Conservation (phyloP, 1,140 invertebrate species). For the Stegodyphus dumicola region DNA sequence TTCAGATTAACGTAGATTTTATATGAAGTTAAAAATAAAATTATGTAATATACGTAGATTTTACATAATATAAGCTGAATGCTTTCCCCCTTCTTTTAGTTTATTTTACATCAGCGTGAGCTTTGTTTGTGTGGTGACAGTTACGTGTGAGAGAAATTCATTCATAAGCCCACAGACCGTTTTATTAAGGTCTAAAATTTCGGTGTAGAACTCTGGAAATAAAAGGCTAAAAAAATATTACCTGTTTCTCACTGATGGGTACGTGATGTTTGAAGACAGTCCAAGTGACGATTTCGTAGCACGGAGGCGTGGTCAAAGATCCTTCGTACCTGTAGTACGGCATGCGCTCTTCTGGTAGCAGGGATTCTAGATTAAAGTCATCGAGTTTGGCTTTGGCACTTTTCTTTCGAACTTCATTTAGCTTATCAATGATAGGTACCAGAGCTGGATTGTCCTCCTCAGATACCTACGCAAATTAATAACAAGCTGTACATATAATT, state of each 20-base stretch:
- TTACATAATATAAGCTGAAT: no score
- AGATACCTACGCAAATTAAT: slow-evolving; percentile 63
- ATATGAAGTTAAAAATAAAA: no score
- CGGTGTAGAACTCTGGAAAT: no score
- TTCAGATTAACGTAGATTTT: no score
- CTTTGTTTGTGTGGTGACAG: no score
- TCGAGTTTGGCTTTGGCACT: slow-evolving; percentile 67
- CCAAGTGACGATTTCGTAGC: slow-evolving; percentile 89
- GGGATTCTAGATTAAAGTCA: slow-evolving; percentile 69
- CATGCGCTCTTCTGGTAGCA: slow-evolving; percentile 72
- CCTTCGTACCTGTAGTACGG: slow-evolving; percentile 84
- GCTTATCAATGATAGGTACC: slow-evolving; percentile 72
- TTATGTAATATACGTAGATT: no score
- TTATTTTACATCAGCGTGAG: no score
- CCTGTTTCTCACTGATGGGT: slow-evolving; percentile 81
- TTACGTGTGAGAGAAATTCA: no score
- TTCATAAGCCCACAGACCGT: no score
- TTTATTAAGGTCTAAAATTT: no score
- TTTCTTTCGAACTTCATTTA: slow-evolving; percentile 65
- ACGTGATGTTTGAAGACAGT: slow-evolving; percentile 84
- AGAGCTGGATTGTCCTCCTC: slow-evolving; percentile 73
- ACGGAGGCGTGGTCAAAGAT: slow-evolving; percentile 91
- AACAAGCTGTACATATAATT: no score
- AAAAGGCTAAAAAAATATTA: slow-evolving; percentile 65
- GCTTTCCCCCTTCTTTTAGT: no score